Percentiles rank a stretch among this genome's conserved stretches.
These are phyloP conservation scores for Cyprinodon tularosa DNA, from an alignment of 2,113 vertebrate genomes.

Conservation along the genomic window DNA sequence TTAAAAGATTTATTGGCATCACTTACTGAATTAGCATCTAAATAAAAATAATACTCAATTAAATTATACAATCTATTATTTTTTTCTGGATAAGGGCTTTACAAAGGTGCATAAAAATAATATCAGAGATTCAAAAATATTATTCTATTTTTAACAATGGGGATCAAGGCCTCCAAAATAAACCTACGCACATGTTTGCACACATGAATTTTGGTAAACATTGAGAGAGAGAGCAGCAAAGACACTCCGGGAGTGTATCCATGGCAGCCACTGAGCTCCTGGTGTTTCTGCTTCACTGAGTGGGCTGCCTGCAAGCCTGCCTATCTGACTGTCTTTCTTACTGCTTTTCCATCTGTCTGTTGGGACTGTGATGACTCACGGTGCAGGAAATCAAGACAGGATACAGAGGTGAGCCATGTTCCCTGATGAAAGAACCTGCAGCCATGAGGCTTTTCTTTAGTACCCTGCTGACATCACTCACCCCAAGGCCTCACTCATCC, in stretches of 20 bases:
- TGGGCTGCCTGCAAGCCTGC: conserved; percentile 57
- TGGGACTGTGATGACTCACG: conserved; percentile 61
- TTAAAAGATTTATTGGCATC: not conserved
- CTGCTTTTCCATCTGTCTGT: conserved; percentile 37
- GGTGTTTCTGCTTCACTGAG: conserved; percentile 69
- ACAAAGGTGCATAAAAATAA: not conserved
- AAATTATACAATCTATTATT: not conserved
- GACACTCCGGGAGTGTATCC: conserved; percentile 68
- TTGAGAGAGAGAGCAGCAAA: conserved; percentile 45
- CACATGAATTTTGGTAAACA: conserved; percentile 57
- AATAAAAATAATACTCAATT: not conserved
- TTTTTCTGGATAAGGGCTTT: conserved; percentile 4
- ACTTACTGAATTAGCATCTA: not conserved
- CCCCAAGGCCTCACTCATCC: conserved; percentile 13
- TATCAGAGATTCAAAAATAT: not conserved
- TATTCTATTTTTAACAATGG: conserved; percentile 10
- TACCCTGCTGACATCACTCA: conserved; percentile 19
- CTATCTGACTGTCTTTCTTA: conserved; percentile 20
- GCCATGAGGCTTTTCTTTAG: conserved; percentile 29
- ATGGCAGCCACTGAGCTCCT: conserved; percentile 71
- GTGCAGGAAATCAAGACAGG: conserved; percentile 68
- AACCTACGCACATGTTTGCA: conserved; percentile 46
- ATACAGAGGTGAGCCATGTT: conserved; percentile 54
- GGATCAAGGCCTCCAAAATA: conserved; percentile 26
- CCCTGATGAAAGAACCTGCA: conserved; percentile 39